Base-by-base conservation (phyloP, 2,888 invertebrate genomes). In the Chaitophorus viminalis region DNA sequence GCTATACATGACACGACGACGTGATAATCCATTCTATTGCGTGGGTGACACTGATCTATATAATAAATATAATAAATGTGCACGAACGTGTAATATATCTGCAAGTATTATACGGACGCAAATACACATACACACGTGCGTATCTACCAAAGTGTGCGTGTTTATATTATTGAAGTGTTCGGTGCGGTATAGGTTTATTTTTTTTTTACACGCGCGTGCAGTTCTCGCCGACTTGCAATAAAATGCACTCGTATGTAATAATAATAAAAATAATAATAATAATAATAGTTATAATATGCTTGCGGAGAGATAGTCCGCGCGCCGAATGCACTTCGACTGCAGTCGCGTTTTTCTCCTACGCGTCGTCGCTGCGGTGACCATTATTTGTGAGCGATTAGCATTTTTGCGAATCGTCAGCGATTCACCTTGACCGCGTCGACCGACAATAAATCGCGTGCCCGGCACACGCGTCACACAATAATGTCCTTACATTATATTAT, bases 21-120 rank as follows among this genome's bases (percentile, higher is more conserved):
- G 36, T 29, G 60, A 79, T 65, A 79, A 79, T 65, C 79, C 79
- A 25, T 60, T 60, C 60, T 17, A 14, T 29, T n/a, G 74, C 74
- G 82, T 74, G 54, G 82, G 82, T 31, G 82, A 54, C 11, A 54
- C 54, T 60, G 82, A 83, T 83, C 82, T 83, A 74, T 60, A 79
- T 79, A 39, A 17, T 33, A 33, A 60, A 6, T 3, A 3, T 68
- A n/a, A 68, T 25, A 11, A 68, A 29, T 25, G 29, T 11, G 11
- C 68, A 29, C n/a, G 8, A 9, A n/a, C 9, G 46, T n/a, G 21
- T 9, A n/a, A 9, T 65, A 65, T n/a, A n/a, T 25, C n/a, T 46
- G 46, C 46, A 46, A 9, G 46, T 46, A 46, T 46, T 46, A 46
- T 9, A 9, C 8, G 46, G 8, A 9, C 46, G 9, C 5, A 9